A percentile compares a stretch with the other conserved stretches of the same genome.
phyloP scores from a whole-genome alignment of 2,888 invertebrate species.

The Tillus elongatus region DNA sequence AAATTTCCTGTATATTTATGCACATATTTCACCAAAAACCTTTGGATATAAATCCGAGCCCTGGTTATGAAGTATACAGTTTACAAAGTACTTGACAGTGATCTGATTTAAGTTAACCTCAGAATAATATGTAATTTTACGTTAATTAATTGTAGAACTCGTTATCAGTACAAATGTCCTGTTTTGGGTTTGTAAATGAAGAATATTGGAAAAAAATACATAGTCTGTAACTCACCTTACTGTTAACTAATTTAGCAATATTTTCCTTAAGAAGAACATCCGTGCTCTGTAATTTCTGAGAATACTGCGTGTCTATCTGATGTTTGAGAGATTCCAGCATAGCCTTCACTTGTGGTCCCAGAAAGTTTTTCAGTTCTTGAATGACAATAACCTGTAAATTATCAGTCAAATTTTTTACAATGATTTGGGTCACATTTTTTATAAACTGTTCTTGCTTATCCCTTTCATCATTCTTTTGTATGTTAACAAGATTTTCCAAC shows the following conservation, averaged over 20 bases:
- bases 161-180: too few species aligned
- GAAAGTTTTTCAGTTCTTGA: slow-evolving; percentile 48
- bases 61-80: too few species aligned
- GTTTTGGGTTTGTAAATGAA: too few species aligned
- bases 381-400: slow-evolving; percentile 49
- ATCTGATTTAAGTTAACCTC: too few species aligned
- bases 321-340: slow-evolving; percentile 65
- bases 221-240: slow-evolving; percentile 57
- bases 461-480: slow-evolving; percentile 43
- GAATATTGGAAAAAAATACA: too few species aligned
- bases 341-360: slow-evolving; percentile 51
- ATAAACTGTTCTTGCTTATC: slow-evolving; percentile 47
- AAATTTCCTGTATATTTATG: too few species aligned
- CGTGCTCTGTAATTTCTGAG: slow-evolving; percentile 60
- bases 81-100: too few species aligned
- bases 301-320: slow-evolving; percentile 65
- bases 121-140: too few species aligned
- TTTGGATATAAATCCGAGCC: too few species aligned
- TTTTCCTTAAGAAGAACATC: slow-evolving; percentile 71
- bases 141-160: too few species aligned
- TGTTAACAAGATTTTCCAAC: slow-evolving; percentile 35
- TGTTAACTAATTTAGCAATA: slow-evolving; percentile 67
- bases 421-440: slow-evolving; percentile 46
- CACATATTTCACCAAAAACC: too few species aligned
- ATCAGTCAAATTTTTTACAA: slow-evolving; percentile 40